Percentiles rank a stretch among this genome's conserved stretches.
phyloP scores from a whole-genome alignment of 2,113 vertebrate genomes.

The Rhombomys opimus region DNA sequence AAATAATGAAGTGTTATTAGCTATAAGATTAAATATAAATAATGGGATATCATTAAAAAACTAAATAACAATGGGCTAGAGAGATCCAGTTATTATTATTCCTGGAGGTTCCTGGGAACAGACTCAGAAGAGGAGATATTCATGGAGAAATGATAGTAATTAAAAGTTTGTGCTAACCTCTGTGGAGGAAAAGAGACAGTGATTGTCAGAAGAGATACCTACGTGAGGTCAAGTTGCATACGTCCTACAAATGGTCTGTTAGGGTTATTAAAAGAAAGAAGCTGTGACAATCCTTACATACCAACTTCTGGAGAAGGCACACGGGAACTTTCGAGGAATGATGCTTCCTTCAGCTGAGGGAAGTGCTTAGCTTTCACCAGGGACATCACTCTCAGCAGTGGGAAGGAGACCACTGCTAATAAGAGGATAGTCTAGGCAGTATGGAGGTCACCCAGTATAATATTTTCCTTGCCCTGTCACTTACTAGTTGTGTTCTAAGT shows the following conservation, averaged over 20 bases:
- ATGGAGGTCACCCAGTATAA: neutral
- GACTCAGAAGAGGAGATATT: neutral
- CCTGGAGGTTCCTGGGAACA: neutral
- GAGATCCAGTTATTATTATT: neutral
- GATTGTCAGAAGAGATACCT: neutral
- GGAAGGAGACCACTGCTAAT: neutral
- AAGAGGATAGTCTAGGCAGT: fast-evolving
- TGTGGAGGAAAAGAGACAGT: neutral
- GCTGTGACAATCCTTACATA: neutral
- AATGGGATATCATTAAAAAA: neutral
- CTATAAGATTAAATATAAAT: constrained; percentile 49
- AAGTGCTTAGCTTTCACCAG: neutral
- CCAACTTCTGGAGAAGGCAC: neutral
- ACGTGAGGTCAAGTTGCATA: neutral
- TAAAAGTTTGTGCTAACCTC: neutral
- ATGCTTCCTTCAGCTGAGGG: neutral
- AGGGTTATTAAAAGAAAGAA: neutral
- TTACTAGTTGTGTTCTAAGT: neutral
- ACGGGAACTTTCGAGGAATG: neutral
- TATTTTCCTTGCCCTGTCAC: neutral
- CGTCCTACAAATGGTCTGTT: too few species aligned
- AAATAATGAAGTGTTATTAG: constrained; percentile 23
- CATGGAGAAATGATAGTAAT: neutral
- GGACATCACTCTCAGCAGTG: neutral
- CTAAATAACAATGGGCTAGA: neutral